Conservation (phyloP, 2,888 invertebrate species). For the Cloeon dipterum region DNA sequence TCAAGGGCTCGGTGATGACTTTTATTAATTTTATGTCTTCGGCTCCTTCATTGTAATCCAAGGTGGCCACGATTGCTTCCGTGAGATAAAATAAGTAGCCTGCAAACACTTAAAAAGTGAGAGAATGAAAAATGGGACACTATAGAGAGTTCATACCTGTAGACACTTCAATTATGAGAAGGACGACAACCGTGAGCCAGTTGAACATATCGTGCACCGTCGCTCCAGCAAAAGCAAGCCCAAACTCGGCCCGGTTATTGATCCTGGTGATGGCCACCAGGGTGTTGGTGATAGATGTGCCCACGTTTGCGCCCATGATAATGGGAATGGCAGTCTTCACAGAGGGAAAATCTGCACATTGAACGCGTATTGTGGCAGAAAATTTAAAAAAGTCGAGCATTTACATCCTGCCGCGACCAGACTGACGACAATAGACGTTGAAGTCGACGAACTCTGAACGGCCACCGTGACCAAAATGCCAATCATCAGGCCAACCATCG, state of each 20-base stretch:
- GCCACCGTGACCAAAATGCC: slow-evolving; percentile 27
- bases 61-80: slow-evolving; percentile 13
- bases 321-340: slow-evolving; percentile 23
- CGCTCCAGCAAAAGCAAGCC: slow-evolving; percentile 26
- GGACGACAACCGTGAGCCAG: slow-evolving; percentile 23
- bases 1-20: slow-evolving; percentile 20
- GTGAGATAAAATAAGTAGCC: slow-evolving; percentile 17
- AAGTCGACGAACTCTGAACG: slow-evolving; percentile 26
- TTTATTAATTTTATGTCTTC: no score
- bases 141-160: no score
- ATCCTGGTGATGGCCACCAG: slow-evolving; percentile 22
- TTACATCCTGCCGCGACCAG: slow-evolving; percentile 18
- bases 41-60: slow-evolving; percentile 11
- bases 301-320: slow-evolving; percentile 29
- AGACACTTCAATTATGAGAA: slow-evolving; percentile 23
- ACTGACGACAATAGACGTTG: slow-evolving; percentile 22
- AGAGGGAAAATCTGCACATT: slow-evolving; percentile 15
- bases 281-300: slow-evolving; percentile 28
- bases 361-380: no score
- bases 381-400: no score
- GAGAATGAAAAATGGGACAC: no score
- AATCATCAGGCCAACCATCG: slow-evolving; percentile 26
- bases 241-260: slow-evolving; percentile 18
- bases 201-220: slow-evolving; percentile 31
- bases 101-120: slow-evolving; percentile 3